Evolutionary conservation across 2,888 invertebrate species (phyloP).

Genomic region (Eudemis profundana): DNA sequence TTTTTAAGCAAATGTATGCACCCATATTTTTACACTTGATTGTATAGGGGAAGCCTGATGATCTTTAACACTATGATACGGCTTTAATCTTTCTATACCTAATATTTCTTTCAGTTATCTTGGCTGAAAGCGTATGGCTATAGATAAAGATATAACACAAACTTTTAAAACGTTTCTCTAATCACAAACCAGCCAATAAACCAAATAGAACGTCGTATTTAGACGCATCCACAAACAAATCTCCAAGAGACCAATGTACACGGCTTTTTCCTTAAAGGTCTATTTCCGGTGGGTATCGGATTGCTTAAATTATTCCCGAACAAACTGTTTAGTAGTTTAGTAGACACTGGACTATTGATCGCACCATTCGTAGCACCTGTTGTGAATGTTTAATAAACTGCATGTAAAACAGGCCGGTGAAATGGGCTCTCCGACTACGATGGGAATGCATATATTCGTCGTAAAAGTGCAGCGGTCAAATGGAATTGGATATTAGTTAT

Average conservation of each 20-base stretch:
- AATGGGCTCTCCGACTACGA: slow-evolving; percentile 26
- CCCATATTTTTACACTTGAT: too few species aligned
- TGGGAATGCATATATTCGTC: neutral
- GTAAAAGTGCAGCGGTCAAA: slow-evolving; percentile 33
- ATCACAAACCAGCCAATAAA: slow-evolving; percentile 2
- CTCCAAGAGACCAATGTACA: slow-evolving; percentile 19
- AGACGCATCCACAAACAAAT: slow-evolving; percentile 30
- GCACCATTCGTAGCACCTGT: slow-evolving; percentile 45
- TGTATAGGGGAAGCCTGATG: too few species aligned
- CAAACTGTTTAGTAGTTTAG: slow-evolving; percentile 42
- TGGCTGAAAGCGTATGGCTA: too few species aligned
- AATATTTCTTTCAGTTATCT: too few species aligned
- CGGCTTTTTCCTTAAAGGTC: slow-evolving; percentile 51
- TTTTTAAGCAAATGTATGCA: too few species aligned
- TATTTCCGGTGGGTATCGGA: slow-evolving; percentile 55
- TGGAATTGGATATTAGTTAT: slow-evolving; percentile 37
- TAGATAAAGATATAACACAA: too few species aligned
- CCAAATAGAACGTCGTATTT: slow-evolving; percentile 28
- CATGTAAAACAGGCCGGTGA: slow-evolving; percentile 34
- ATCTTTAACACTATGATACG: too few species aligned
- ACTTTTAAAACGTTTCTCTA: slow-evolving; percentile 9
- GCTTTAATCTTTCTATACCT: too few species aligned
- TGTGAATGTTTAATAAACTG: slow-evolving; percentile 44
- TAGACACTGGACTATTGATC: slow-evolving; percentile 49
- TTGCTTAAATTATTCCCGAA: slow-evolving; percentile 60